Conservation (phyloP, 2,888 invertebrate species). For the Euproctis similis region DNA sequence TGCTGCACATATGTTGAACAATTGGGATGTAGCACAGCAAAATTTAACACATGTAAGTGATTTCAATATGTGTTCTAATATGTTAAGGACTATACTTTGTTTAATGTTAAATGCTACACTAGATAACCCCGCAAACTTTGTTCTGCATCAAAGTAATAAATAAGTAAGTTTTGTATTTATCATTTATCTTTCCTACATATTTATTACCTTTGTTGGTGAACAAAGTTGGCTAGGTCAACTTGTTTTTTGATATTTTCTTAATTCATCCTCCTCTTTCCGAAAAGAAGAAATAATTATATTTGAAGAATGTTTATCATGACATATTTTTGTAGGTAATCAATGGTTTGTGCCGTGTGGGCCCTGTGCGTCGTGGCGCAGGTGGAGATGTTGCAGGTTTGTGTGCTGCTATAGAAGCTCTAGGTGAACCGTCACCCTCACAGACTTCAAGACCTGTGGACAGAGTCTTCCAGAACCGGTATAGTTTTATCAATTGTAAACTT, state of each 20-base stretch:
- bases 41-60: conserved; percentile 89
- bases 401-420: conserved; percentile 89
- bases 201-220: too few relatives aligned
- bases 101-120: too few relatives aligned
- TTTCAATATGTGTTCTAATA: too few relatives aligned
- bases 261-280: not conserved
- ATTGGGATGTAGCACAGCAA: conserved; percentile 89
- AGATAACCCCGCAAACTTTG: too few relatives aligned
- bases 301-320: not conserved
- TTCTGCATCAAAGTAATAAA: too few relatives aligned
- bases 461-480: conserved; percentile 57
- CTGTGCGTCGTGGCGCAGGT: conserved; percentile 78
- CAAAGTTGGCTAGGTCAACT: too few relatives aligned
- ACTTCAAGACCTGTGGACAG: conserved; percentile 57
- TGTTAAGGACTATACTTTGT: too few relatives aligned
- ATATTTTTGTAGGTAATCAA: conserved; percentile 80
- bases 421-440: conserved; percentile 87
- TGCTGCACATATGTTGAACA: conserved; percentile 88
- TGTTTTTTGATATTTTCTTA: too few relatives aligned
- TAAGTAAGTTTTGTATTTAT: too few relatives aligned
- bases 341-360: conserved; percentile 87
- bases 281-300: not conserved
- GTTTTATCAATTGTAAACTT: too few relatives aligned
- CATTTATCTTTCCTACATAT: too few relatives aligned
- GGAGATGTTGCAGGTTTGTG: conserved; percentile 87